These are phyloP conservation scores for Rousettus leschenaultii DNA, from an alignment of 2,113 vertebrate species.

Conservation along the genomic window DNA sequence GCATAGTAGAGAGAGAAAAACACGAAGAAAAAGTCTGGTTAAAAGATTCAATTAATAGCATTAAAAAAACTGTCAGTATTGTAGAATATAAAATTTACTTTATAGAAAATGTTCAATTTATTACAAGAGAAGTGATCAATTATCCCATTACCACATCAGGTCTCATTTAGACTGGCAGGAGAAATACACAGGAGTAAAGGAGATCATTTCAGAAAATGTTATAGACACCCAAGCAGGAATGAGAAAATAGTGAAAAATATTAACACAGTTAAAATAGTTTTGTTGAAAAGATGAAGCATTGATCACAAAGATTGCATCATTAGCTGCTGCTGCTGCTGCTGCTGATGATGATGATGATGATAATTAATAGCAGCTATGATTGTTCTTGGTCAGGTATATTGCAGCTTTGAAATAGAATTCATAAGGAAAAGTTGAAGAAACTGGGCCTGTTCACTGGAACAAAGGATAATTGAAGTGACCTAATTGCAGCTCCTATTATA, in stretches of 20 bases:
- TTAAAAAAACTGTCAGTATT: conserved; percentile 9
- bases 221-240: conserved; percentile 51
- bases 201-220: conserved; percentile 59
- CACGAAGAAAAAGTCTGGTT: neutral
- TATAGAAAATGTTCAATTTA: neutral
- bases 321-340: too few species aligned
- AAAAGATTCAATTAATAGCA: neutral
- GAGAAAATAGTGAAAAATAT: conserved; percentile 74
- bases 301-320: conserved; percentile 75
- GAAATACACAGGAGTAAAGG: conserved; percentile 49
- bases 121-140: conserved; percentile 30
- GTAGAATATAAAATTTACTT: neutral
- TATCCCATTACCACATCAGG: neutral
- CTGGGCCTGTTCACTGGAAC: conserved; percentile 68
- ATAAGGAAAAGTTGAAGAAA: conserved; percentile 73
- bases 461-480: conserved; percentile 83
- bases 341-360: neutral
- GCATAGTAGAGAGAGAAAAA: neutral
- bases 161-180: conserved; percentile 57
- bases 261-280: conserved; percentile 73
- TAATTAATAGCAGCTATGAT: conserved; percentile 59
- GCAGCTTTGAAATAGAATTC: conserved; percentile 61
- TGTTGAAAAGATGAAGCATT: conserved; percentile 75
- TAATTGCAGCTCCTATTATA: conserved; percentile 81
- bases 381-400: conserved; percentile 61